Base-by-base conservation (phyloP, 2,113 vertebrate species). In the Chascanopsetta lugubris region DNA sequence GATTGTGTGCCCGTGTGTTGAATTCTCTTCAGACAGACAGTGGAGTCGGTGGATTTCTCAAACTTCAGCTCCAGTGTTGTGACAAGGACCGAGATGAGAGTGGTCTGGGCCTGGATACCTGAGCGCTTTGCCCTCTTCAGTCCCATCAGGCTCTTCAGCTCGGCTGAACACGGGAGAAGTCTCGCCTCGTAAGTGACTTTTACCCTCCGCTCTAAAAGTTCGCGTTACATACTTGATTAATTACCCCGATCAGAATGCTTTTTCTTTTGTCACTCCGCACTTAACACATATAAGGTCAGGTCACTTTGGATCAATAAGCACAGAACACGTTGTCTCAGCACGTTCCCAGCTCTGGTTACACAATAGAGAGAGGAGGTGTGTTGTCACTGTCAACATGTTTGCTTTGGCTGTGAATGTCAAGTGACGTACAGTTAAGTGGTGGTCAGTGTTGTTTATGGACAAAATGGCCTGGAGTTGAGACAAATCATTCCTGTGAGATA, bases 31-130 rank as follows among this genome's bases (percentile, higher is more conserved):
- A 95, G 95, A 80, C 92, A 90, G 29, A 78, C 72, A 6, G 91
- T 93, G 51, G 91, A 93, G 72, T 87, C 88, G 0, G 91, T 95
- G 80, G 92, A 95, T 79, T 89, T 95, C 10, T 81, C 66, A 58
- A 90, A 60, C 68, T 93, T 95, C 73, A 87, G 57, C 78, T 96
- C 95, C 60, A 87, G 66, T 61, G 90, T 88, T 2, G 93, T 95
- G 29, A 94, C 89, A 0, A 88, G 76, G 17, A 93, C 92, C 11
- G 94, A 94, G 90, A 96, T 96, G 94, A 91, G 93, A 64, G 80
- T 94, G 0, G 7, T 96, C 57, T 96, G 95, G 95, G 94, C 95
- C 72, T 96, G 94, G 95, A 95, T 96, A 57, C 95, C 95, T 0
- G 94, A 95, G 63, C 92, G 95, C 21, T 94, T 95, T 68, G 92